Conservation (phyloP, 2,888 invertebrate genomes). For the Eupithecia subumbrata region DNA sequence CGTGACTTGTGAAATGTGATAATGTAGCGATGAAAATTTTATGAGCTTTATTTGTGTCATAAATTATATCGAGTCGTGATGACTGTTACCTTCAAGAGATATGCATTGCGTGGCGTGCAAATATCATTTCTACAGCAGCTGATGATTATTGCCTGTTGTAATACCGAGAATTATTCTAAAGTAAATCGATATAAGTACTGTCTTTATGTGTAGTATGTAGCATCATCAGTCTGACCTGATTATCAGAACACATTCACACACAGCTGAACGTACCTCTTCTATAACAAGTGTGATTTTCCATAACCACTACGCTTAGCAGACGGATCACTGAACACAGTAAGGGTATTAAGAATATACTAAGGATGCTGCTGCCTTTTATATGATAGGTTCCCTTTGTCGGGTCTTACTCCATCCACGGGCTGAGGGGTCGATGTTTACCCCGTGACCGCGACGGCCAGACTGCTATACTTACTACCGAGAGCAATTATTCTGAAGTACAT, state of each 20-base stretch:
- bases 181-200: not conserved
- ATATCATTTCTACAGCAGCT: slow-evolving; percentile 19
- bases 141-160: slow-evolving; percentile 12
- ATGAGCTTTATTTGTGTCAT: not conserved
- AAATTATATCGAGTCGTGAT: slow-evolving; percentile 28
- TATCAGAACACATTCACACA: too few species aligned
- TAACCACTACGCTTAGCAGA: not conserved
- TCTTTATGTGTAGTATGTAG: not conserved
- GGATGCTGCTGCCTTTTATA: not conserved
- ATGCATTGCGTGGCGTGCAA: slow-evolving; percentile 25
- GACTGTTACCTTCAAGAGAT: slow-evolving; percentile 27
- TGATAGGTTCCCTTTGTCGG: not conserved
- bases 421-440: not conserved
- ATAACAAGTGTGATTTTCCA: not conserved
- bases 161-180: slow-evolving; percentile 5
- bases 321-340: not conserved
- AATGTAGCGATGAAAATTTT: not conserved
- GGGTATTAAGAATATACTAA: not conserved
- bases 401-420: not conserved
- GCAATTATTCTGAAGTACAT: not conserved
- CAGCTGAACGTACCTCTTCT: not conserved
- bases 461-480: not conserved
- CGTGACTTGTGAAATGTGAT: slow-evolving; percentile 18
- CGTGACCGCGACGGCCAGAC: too few species aligned
- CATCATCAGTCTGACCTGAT: not conserved